phyloP scores from a whole-genome alignment of 1,140 invertebrate genomes.

The Megathymus violae region DNA sequence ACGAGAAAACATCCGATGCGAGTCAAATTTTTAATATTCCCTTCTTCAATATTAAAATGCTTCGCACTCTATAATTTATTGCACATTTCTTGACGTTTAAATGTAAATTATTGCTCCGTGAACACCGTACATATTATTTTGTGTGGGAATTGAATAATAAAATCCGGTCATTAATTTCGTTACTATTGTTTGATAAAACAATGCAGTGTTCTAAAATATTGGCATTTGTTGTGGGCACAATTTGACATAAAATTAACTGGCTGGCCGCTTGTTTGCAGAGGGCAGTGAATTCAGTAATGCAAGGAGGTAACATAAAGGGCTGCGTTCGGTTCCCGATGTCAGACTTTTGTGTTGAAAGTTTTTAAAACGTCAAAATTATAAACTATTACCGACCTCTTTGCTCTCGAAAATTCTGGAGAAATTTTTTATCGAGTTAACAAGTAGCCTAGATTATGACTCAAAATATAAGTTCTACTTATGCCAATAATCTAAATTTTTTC shows the following conservation, averaged over 20 bases:
- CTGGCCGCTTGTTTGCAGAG: no score
- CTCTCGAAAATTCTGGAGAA: no score
- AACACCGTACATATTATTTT: constrained; percentile 36
- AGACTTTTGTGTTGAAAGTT: no score
- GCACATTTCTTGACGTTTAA: constrained; percentile 36
- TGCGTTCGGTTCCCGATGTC: no score
- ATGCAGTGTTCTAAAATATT: constrained; percentile 12
- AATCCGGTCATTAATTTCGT: constrained; percentile 22
- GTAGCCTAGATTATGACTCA: no score
- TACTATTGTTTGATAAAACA: constrained; percentile 21
- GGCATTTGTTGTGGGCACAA: constrained; percentile 2
- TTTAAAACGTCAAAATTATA: no score
- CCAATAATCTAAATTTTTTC: no score
- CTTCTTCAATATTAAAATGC: constrained; percentile 36
- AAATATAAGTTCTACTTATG: no score
- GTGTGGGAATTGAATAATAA: constrained; percentile 31
- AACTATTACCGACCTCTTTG: no score
- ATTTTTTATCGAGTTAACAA: no score
- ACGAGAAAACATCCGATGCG: constrained; percentile 2
- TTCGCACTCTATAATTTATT: constrained; percentile 39
- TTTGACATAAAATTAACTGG: constrained; percentile 1
- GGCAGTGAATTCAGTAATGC: no score
- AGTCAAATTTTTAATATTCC: constrained; percentile 34
- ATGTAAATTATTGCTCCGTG: constrained; percentile 43
- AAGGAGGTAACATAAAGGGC: no score